Conservation (phyloP, 1,140 invertebrate genomes). For the Zaprionus nigranus region DNA sequence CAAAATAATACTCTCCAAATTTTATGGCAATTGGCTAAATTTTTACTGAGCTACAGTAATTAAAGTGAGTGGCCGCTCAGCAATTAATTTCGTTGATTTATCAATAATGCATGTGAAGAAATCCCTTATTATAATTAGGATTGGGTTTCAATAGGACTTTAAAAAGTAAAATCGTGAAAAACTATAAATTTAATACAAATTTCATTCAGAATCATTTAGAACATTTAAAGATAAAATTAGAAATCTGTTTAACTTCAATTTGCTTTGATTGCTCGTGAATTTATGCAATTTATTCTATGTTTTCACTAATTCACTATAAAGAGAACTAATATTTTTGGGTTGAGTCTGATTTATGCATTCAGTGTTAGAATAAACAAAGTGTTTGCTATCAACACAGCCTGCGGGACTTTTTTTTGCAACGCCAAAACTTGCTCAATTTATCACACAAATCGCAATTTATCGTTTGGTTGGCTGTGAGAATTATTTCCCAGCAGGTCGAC, state of each 20-base stretch:
- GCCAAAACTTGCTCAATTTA: not conserved
- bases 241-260: not conserved
- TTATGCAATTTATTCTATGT: not conserved
- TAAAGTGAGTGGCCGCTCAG: no score
- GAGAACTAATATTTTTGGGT: not conserved
- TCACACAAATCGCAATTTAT: slow-evolving; percentile 9
- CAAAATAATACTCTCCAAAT: not conserved
- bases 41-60: not conserved
- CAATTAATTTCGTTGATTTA: no score
- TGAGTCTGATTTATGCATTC: not conserved
- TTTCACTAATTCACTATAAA: not conserved
- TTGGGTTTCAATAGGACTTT: not conserved
- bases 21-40: not conserved
- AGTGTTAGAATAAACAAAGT: not conserved
- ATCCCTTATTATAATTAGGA: not conserved
- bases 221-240: not conserved
- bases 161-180: not conserved
- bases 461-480: not conserved
- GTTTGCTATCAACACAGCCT: not conserved
- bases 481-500: not conserved
- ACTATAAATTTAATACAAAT: not conserved
- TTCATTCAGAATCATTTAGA: not conserved
- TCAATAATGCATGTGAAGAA: no score
- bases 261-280: not conserved
- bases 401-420: not conserved